Evolutionary conservation across 2,888 invertebrate species (phyloP), one percentile per base, ranked within the genome.

Genomic region (Scaptomyza reducta): DNA sequence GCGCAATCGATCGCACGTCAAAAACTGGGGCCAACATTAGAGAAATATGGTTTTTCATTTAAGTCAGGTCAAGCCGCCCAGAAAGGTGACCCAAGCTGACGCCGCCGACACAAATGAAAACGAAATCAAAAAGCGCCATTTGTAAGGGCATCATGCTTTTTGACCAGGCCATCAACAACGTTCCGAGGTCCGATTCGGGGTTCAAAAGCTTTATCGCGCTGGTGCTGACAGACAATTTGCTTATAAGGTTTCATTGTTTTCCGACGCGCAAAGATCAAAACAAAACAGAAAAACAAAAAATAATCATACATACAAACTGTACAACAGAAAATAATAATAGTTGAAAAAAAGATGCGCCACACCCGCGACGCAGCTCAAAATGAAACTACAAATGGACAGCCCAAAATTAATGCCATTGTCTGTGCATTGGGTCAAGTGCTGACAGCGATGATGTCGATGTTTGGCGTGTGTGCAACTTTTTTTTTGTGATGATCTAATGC

Each of bases 11-110:
- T 83, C 82, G 82, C 83, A 87, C 82, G 82, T 83, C 82, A 83
- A 70, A 83, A 83, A 83, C 82, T 87, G 82, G 88, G 77, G 86
- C 88, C 82, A 85, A 64, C 78, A 47, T 58, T 63, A 46, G 67
- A 84, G 81, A 87, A 84, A 88, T 86, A 83, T 84, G 87, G 79
- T 78, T 84, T 87, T 88, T 88, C 84, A 84, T 84, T 88, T 88
- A 84, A 84, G 88, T 53, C 84, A 70, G 88, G 84, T 84, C 88
- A 88, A 74, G 83, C 63, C 83, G 88, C 88, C 80, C 84, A 70
- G 63, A 76, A 71, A 83, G 86, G 63, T 85, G 79, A 80, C 79
- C 79, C 51, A 58, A 13, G 62, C 60, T 22, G 50, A 47, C 14
- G 49, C 33, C 35, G 42, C 18, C 54, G 46, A 69, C 50, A 46